A percentile compares a stretch with the other conserved stretches of the same genome.
phyloP scores from a whole-genome alignment of 2,797 vertebrate species.

The Semotilus atromaculatus region DNA sequence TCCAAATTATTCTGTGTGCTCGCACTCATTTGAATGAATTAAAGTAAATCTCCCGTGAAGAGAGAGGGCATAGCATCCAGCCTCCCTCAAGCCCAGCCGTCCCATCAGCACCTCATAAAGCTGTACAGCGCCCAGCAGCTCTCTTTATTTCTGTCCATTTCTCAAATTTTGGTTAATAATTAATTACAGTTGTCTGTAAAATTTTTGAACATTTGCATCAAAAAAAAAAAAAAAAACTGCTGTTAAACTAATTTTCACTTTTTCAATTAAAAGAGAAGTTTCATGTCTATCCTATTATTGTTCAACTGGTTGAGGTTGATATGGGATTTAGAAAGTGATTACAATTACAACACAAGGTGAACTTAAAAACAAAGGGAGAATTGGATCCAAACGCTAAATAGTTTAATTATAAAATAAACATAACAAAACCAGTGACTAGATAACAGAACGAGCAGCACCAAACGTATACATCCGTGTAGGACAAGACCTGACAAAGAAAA shows the following conservation, averaged over 20 bases:
- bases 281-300: too few relatives aligned
- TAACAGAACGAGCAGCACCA: too few relatives aligned
- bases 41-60: slow-evolving; percentile 76
- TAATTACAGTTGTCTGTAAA: background rate
- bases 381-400: too few relatives aligned
- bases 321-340: too few relatives aligned
- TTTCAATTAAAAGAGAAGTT: background rate
- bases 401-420: too few relatives aligned
- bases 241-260: background rate
- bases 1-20: slow-evolving; percentile 37
- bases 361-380: too few relatives aligned
- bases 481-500: too few relatives aligned
- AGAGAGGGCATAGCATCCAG: slow-evolving; percentile 65
- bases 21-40: slow-evolving; percentile 74
- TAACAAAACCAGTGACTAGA: too few relatives aligned
- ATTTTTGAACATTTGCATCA: background rate
- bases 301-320: too few relatives aligned
- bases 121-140: slow-evolving; percentile 51
- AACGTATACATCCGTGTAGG: too few relatives aligned
- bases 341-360: too few relatives aligned
- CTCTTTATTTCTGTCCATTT: slow-evolving; percentile 32
- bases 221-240: too few relatives aligned
- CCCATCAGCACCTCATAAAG: slow-evolving; percentile 65
- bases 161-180: background rate
- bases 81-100: slow-evolving; percentile 70